Base-by-base conservation (phyloP, 2,888 invertebrate genomes). In the Pasiphila rectangulata region DNA sequence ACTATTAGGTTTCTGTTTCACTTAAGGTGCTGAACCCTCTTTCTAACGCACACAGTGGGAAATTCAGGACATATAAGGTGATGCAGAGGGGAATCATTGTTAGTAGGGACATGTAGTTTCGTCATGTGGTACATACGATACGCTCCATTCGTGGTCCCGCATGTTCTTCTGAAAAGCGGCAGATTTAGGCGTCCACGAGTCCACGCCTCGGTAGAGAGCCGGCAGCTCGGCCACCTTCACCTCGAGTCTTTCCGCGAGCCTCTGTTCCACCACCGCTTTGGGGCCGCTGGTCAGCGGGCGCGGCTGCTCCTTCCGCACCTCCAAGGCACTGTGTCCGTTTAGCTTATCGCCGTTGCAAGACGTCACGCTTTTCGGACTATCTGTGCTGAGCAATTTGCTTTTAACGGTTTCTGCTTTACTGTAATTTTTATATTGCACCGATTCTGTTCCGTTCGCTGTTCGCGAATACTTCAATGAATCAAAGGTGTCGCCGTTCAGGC, bases 151-250 rank as follows among this genome's bases (percentile, higher is more conserved):
- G 81, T 90, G 89, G 58, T 89, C 89, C 53, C 85, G 86, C 85
- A 90, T 88, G 64, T 83, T 89, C 80, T 87, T 88, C 82, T 87
- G 88, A 78, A 90, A 90, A 53, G 86, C 82, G 65, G 83, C 82
- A 12, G 89, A 94, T 87, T 94, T 94, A 73, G 94, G 93, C 72
- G 93, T 93, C 94, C 94, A 94, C 67, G 93, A 93, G 63, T 87
- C 88, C 74, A 93, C 91, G 49, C 93, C 92, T 64, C 93, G 91
- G 81, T 94, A 94, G 56, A 94, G 90, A 59, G 93, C 92, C 41
- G 94, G 93, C 76, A 92, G 88, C 71, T 91, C 90, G 34, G 89
- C 85, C 54, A 83, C 87, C 76, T 88, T 90, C 57, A 83, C 86
- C 67, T 90, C 90, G 37, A 89, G 82, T 23, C 86, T 78, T 61